Base-by-base conservation (phyloP, 2,888 invertebrate genomes). In the Bellardia bayeri region DNA sequence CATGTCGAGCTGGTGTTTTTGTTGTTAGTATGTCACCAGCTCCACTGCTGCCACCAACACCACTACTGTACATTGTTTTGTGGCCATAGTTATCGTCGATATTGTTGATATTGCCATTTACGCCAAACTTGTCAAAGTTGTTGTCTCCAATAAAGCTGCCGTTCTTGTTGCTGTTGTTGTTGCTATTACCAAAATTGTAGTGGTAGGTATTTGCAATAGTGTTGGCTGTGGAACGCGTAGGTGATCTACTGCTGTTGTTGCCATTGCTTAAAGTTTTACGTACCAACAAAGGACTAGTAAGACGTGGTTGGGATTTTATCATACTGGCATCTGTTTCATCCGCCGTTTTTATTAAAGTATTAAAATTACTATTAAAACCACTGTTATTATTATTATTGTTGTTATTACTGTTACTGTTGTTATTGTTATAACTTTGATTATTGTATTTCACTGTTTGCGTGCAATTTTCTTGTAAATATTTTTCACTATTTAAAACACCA, bases 241-340 rank as follows among this genome's bases (percentile, higher is more conserved):
- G 88, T 84, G 87, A 86, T 85, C 82, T 83, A 54, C 88, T 80
- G 58, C 85, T 89, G 84, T 87, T 78, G 54, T 82, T 88, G 81
- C 89, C 76, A 68, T 90, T 90, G 75, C 89, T 85, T 89, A 95
- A 94, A 42, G 96, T 97, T 92, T 97, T 97, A 89, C 97, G 95
- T 91, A 97, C 97, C 93, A 97, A 95, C 93, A 97, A 96, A 86
- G 97, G 97, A 94, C 97, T 97, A 91, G 97, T 96, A 89, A 97
- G 95, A 91, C 97, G 97, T 93, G 96, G 95, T 91, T 96, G 95
- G 88, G 96, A 94, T 90, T 95, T 96, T 91, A 96, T 95, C 96
- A 96, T 96, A 76, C 88, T 91, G 61, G 90, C 89, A 89, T 91
- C 90, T 81, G 71, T 75, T 78, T 69, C 83, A 72, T 85, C 83